Evolutionary conservation across 2,797 vertebrate species (phyloP).

Genomic region (Leuciscus waleckii): DNA sequence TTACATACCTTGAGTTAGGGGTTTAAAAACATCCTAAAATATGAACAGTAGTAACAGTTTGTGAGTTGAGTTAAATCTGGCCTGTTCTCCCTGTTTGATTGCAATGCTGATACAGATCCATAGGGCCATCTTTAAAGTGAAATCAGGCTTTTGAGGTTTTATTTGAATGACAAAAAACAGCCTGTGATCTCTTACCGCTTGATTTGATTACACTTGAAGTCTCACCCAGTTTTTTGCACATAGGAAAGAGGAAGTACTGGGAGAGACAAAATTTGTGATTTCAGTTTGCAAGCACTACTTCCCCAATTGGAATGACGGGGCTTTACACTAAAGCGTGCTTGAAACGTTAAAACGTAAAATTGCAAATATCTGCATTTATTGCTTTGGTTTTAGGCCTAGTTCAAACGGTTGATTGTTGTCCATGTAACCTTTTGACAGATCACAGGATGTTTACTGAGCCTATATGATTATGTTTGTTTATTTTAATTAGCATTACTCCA

Average conservation of each 20-base stretch:
- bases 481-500: slow-evolving; percentile 43
- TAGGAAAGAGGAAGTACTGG: slow-evolving; percentile 22
- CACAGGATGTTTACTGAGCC: slow-evolving; percentile 28
- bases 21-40: slow-evolving; percentile 13
- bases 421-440: not conserved
- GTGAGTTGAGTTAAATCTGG: not conserved
- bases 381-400: not conserved
- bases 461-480: slow-evolving; percentile 48
- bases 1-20: not conserved
- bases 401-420: not conserved
- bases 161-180: slow-evolving; percentile 57
- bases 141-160: slow-evolving; percentile 15
- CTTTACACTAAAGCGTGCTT: not conserved
- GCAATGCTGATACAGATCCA: not conserved
- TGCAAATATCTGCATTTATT: not conserved
- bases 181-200: slow-evolving; percentile 16
- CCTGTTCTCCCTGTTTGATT: not conserved
- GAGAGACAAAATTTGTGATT: not conserved
- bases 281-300: slow-evolving; percentile 21
- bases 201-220: slow-evolving; percentile 29
- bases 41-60: not conserved
- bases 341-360: not conserved
- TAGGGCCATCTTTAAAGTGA: not conserved
- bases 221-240: not conserved
- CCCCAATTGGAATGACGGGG: not conserved